These are phyloP conservation scores for Bubalus kerabau DNA, from an alignment of 2,113 vertebrate species.

Conservation along the genomic window DNA sequence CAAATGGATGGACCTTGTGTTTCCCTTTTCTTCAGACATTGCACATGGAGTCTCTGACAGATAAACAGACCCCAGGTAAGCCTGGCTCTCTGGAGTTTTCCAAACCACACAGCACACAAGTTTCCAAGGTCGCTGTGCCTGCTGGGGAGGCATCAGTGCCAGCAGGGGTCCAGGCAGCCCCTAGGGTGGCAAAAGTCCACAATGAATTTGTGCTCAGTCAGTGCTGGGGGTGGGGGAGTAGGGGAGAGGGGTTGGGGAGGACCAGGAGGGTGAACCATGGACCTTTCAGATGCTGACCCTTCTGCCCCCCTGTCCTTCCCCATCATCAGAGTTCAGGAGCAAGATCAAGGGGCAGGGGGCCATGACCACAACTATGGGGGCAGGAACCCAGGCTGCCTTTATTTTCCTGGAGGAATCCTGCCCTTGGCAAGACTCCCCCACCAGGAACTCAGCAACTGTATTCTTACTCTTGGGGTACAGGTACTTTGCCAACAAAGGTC, in stretches of 20 bases:
- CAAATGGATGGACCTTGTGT: rapidly evolving
- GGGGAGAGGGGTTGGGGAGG: neutral
- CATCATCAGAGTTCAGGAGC: neutral
- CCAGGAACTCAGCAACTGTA: rapidly evolving
- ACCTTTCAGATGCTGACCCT: neutral
- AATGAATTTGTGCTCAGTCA: rapidly evolving
- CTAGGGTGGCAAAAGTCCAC: neutral
- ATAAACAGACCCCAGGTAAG: neutral
- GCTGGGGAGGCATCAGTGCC: rapidly evolving
- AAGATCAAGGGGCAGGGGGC: rapidly evolving
- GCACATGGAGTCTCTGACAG: rapidly evolving
- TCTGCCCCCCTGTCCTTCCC: neutral
- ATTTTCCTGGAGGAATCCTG: neutral
- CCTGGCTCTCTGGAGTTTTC: neutral
- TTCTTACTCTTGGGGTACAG: neutral
- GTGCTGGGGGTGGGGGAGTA: neutral
- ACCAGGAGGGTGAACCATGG: rapidly evolving
- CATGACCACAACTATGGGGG: rapidly evolving
- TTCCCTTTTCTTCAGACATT: neutral
- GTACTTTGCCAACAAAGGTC: neutral
- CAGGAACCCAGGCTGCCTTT: rapidly evolving
- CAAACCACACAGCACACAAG: neutral
- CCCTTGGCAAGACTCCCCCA: rapidly evolving
- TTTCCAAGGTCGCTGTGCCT: neutral
- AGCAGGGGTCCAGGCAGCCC: neutral